phyloP scores from a whole-genome alignment of 2,113 vertebrate species.

The Myotis davidii region DNA sequence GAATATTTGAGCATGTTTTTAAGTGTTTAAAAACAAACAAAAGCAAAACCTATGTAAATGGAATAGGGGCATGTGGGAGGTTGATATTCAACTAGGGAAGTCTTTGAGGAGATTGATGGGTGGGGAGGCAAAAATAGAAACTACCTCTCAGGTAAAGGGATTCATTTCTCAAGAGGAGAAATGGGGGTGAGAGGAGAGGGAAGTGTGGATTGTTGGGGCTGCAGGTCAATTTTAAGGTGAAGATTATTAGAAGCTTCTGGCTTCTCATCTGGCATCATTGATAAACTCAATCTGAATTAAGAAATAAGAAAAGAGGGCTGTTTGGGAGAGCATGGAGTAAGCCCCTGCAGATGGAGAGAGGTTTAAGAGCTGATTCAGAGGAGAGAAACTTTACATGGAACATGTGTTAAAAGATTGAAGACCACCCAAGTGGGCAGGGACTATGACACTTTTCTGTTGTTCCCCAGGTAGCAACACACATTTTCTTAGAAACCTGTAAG shows the following conservation, averaged over 20 bases:
- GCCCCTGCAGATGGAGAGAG: neutral
- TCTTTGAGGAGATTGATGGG: neutral
- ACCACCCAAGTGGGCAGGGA: too few relatives aligned
- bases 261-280: too few relatives aligned
- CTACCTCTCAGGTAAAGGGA: neutral
- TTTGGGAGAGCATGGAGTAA: neutral
- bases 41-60: neutral
- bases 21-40: too few relatives aligned
- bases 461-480: neutral
- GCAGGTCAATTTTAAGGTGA: too few relatives aligned
- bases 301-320: neutral
- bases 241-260: too few relatives aligned
- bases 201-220: too few relatives aligned
- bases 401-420: neutral
- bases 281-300: too few relatives aligned
- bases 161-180: neutral
- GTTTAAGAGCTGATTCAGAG: neutral
- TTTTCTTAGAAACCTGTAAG: constrained; percentile 45
- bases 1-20: neutral
- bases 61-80: neutral
- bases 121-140: neutral
- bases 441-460: neutral
- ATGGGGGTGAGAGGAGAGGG: neutral
- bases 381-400: neutral
- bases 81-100: neutral